Conservation (phyloP, 37 sponge, comb jelly and placozoan species). For the Crambe crambe region DNA sequence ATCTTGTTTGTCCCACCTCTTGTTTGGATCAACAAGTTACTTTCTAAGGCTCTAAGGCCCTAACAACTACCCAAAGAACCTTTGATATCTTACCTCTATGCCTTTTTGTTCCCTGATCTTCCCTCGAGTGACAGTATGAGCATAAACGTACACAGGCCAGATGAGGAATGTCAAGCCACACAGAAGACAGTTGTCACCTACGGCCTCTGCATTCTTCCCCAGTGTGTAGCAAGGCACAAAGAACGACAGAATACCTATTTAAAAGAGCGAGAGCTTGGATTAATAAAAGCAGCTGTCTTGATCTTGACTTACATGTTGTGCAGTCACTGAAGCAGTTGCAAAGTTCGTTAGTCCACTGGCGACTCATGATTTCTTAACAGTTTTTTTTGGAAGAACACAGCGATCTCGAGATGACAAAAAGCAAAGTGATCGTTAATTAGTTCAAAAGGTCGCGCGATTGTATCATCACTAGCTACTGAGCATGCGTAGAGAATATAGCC, state of each 20-base stretch:
- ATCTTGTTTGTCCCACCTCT: too few species aligned
- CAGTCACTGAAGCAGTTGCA: slow-evolving; percentile 71
- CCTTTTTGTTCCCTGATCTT: slow-evolving; percentile 73
- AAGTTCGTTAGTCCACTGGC: slow-evolving; percentile 44
- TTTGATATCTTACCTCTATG: slow-evolving; percentile 50
- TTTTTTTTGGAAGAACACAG: background rate
- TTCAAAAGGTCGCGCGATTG: too few species aligned
- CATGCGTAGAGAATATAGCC: too few species aligned
- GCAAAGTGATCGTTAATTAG: too few species aligned
- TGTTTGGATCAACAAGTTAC: too few species aligned
- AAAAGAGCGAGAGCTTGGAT: background rate
- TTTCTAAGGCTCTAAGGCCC: too few species aligned
- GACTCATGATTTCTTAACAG: slow-evolving; percentile 4
- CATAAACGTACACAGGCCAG: slow-evolving; percentile 52
- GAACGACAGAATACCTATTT: slow-evolving; percentile 40
- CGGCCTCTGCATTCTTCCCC: slow-evolving; percentile 66
- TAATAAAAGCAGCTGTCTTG: background rate
- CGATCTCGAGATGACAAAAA: too few species aligned
- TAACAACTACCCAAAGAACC: too few species aligned
- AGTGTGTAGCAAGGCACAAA: slow-evolving; percentile 72
- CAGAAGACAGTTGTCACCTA: slow-evolving; percentile 62
- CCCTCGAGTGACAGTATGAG: slow-evolving; percentile 33
- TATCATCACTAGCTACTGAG: too few species aligned
- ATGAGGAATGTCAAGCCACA: slow-evolving; percentile 43
- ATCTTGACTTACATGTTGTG: slow-evolving; percentile 36